Evolutionary conservation across 2,888 invertebrate genomes (phyloP), one percentile per base, ranked within the genome.

Genomic region (Tenthredo notha): DNA sequence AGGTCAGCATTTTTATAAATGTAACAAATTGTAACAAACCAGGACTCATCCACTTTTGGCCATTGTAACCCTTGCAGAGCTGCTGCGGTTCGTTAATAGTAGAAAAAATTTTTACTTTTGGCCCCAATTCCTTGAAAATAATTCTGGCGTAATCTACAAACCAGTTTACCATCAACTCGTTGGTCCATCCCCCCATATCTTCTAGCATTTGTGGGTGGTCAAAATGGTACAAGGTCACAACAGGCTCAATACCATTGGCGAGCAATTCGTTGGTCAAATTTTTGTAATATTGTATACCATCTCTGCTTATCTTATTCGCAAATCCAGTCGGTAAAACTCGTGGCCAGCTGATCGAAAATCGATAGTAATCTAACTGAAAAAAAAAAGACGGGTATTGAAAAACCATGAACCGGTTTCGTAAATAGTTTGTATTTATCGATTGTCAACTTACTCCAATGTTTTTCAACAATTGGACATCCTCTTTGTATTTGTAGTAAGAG

Each of bases 321-420:
- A 95, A 94, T 12, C 97, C 97, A 18, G 94, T 95, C 0, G 97
- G 97, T 87, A 97, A 93, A 75, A 98, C 94, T 82, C 98, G 94
- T 0, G 96, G 93, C 98, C 98, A 98, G 0, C 97, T 95, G 88
- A 97, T 94, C 0, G 96, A 97, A 92, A 97, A 97, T 61, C 97
- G 94, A 91, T 96, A 96, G 90, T 94, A 94, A 85, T 93, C 88
- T 21, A 78, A 40, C 85, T 85, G 78, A n/a, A 78, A 85, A n/a
- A 78, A 25, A 29, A 67, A 47, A 10, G 47, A 47, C 15, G 15
- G 12, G 3, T 47, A 47, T 47, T 47, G 3, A 47, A 15, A 15
- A 47, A 47, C 47, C 15, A 15, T 47, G 10, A 47, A 47, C 47
- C 15, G 15, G 47, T 12, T 47, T 47, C 47, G 47, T 15, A 3